Conservation (phyloP, 64 coral and sea anemone genomes). For the Orbicella faveolata region DNA sequence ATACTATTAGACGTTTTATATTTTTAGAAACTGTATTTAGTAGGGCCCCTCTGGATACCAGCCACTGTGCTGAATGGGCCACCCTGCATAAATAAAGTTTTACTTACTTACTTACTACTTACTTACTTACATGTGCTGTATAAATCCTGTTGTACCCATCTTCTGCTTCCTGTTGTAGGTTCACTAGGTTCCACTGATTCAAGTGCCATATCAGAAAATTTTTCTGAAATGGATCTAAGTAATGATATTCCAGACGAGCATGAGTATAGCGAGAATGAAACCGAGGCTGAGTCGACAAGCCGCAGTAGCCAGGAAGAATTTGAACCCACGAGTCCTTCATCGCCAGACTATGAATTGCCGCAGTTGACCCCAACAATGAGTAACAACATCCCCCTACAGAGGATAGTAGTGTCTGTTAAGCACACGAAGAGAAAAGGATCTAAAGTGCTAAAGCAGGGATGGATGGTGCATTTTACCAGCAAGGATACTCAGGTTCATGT, state of each 20-base stretch:
- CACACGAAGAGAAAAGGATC: conserved; percentile 97
- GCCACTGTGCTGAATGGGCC: too few relatives aligned
- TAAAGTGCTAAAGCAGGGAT: conserved; percentile 97
- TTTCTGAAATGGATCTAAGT: conserved; percentile 86
- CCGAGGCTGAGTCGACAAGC: conserved; percentile 46
- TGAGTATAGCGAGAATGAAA: conserved; percentile 59
- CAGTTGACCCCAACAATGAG: conserved; percentile 84
- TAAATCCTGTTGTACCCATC: background rate
- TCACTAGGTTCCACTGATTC: conserved; percentile 72
- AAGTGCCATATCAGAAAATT: conserved; percentile 75
- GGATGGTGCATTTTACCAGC: conserved; percentile 97
- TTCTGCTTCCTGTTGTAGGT: conserved; percentile 21
- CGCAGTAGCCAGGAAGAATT: conserved; percentile 50
- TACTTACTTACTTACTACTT: too few relatives aligned
- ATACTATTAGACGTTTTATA: too few relatives aligned
- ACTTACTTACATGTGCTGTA: too few relatives aligned
- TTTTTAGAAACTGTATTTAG: too few relatives aligned
- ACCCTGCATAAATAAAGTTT: too few relatives aligned
- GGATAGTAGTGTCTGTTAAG: conserved; percentile 97
- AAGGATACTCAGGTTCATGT: conserved; percentile 83
- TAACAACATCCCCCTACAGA: conserved; percentile 89
- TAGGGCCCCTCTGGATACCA: too few relatives aligned
- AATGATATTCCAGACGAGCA: conserved; percentile 84
- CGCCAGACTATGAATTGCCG: conserved; percentile 67
- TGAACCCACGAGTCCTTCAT: conserved; percentile 71